Percentiles rank a stretch among this genome's conserved stretches.
Evolutionary conservation across 92 coral and sea anemone species (phyloP).

Genomic region (Pocillopora meandrina): DNA sequence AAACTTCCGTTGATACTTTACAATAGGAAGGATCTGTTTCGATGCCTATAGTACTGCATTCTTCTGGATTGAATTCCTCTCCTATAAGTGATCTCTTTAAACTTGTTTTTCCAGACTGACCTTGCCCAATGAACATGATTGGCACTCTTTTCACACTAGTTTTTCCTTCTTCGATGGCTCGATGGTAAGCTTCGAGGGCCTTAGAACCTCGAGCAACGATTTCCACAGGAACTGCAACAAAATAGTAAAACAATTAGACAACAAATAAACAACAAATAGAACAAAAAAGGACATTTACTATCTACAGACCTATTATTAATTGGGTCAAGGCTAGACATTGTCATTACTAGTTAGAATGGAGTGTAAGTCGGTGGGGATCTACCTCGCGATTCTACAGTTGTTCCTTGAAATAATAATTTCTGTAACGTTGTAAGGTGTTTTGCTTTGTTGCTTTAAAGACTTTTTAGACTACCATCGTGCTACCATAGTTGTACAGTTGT

Average conservation of each 20-base stretch:
- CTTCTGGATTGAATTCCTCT: not conserved
- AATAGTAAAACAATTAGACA: no score
- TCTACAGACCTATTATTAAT: not conserved
- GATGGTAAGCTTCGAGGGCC: not conserved
- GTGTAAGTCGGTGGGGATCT: no score
- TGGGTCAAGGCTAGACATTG: no score
- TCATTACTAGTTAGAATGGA: no score
- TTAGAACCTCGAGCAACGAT: not conserved
- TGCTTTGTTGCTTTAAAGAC: no score
- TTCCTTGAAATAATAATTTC: no score
- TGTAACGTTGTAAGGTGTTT: no score
- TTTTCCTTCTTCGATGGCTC: not conserved
- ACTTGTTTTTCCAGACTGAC: not conserved
- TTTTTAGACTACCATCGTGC: no score
- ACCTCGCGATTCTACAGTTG: no score
- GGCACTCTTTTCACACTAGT: not conserved
- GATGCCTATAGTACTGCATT: not conserved
- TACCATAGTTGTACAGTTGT: no score
- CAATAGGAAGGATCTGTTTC: conserved; percentile 5
- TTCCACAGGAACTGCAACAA: not conserved
- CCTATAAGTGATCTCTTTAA: not conserved
- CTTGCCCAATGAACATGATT: not conserved
- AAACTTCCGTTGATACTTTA: not conserved
- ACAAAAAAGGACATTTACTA: no score
- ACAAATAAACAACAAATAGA: not conserved